Percentiles rank a stretch among this genome's conserved stretches.
Conservation (phyloP, 2,888 invertebrate species). For the Esperia sulphurella region DNA sequence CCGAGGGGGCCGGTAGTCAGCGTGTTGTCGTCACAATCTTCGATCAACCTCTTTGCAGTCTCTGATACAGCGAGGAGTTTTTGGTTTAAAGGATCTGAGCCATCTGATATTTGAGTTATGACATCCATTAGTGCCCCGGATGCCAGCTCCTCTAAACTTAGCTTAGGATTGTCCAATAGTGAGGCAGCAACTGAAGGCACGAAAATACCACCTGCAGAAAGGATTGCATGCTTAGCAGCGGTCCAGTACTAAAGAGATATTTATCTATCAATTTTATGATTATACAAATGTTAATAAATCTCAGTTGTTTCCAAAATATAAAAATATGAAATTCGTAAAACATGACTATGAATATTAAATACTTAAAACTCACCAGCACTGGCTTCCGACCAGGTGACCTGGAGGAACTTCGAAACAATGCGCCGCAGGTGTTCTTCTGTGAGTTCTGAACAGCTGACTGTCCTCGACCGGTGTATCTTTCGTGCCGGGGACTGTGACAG, state of each 20-base stretch:
- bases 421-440: conserved; percentile 82
- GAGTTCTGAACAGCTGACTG: conserved; percentile 78
- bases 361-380: conserved; percentile 59
- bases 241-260: too few relatives aligned
- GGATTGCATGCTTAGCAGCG: too few relatives aligned
- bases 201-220: conserved; percentile 69
- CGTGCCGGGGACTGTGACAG: conserved; percentile 57
- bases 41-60: conserved; percentile 62
- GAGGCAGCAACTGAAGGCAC: conserved; percentile 78
- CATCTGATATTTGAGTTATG: conserved; percentile 77
- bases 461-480: conserved; percentile 62
- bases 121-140: conserved; percentile 84
- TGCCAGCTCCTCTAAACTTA: conserved; percentile 76
- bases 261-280: background rate
- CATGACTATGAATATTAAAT: background rate
- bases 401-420: conserved; percentile 84
- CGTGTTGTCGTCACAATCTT: conserved; percentile 65
- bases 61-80: conserved; percentile 63
- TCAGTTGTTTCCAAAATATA: too few relatives aligned
- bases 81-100: conserved; percentile 78
- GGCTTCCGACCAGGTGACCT: conserved; percentile 84
- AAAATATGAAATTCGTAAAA: background rate
- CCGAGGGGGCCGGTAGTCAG: conserved; percentile 49
- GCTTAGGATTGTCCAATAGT: conserved; percentile 73
- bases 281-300: background rate